Evolutionary conservation across 2,113 vertebrate genomes (phyloP), one percentile per base, ranked within the genome.

Genomic region (Pollachius pollachius): DNA sequence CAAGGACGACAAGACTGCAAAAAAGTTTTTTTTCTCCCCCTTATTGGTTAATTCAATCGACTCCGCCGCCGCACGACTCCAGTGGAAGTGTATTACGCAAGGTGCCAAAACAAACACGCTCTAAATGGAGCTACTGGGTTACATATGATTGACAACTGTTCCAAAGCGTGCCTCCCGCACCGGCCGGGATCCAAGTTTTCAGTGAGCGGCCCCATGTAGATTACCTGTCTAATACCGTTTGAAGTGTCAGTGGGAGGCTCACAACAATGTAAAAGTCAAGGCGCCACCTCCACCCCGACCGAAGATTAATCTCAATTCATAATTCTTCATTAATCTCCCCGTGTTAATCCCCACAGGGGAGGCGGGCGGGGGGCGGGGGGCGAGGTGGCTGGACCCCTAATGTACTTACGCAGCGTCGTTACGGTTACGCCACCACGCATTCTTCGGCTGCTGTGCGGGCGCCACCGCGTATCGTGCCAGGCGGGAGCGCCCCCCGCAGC

Each of bases 131-230:
- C 64, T 8, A 16, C 6, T 60, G n/a, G 48, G 68, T 78, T 72
- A 27, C 78, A 64, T 75, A 60, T 69, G 77, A 84, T 71, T 82
- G 83, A 82, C 77, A 81, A 73, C 48, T 52, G 67, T 82, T 82
- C 74, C 75, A 76, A 72, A 70, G 75, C 81, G 77, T 70, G 80
- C 84, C 77, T 63, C 52, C 72, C 67, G 80, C 67, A 77, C 9
- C 2, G 75, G 78, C 78, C n/a, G 67, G 67, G 68, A 64, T 67
- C 70, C 71, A 65, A 48, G 52, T 65, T 79, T 78, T 76, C 66
- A 85, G 67, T 81, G 73, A 81, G 1, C 76, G 63, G 74, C 62
- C 67, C 72, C 66, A 66, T 52, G 57, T 68, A 64, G 75, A 73
- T 58, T 68, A 77, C 76, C 71, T 78, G 71, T 64, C 67, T 75